Evolutionary conservation across 1,140 invertebrate genomes (phyloP), one percentile per base, ranked within the genome.

Genomic region (Drosophila pseudoananassae): DNA sequence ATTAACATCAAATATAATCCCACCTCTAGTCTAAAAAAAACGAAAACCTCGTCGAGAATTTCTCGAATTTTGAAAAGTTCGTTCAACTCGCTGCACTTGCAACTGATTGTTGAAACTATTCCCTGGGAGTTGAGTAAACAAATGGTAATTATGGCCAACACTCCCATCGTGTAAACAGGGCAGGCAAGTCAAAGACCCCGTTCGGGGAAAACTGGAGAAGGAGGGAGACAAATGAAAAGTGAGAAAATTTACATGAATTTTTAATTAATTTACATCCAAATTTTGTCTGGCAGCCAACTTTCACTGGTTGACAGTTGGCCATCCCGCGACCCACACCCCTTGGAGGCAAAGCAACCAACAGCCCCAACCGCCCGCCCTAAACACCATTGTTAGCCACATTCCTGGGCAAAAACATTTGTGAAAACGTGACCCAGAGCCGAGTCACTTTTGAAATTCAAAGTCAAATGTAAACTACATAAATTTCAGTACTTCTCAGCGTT

Each of bases 391-490:
- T 70, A 31, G 55, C 64, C 54, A 57, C 58, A 74, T 74, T 76
- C 60, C 72, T 47, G 49, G 49, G 25, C 36, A 52, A 45, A 78
- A 83, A 78, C 74, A 79, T 78, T 50, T 38, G 76, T 57, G 59
- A 45, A 38, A 59, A 87, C 81, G 81, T 85, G 81, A 85, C 80
- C 51, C 45, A 77, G 60, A 52, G 50, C 63, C 25, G 27, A 33
- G 55, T 36, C 56, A 61, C 36, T 74, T 61, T 78, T 74, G 54
- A 73, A 71, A 84, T 63, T 76, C 71, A 76, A 71, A 76, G 76
- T 64, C 72, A 84, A 83, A 84, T 76, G 71, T 60, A 79, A 84
- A 84, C 80, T 85, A 85, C 82, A 85, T 82, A 87, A 82, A 85
- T 87, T 87, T 64, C 78, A 70, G 55, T 70, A 68, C 76, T 84